Evolutionary conservation across 2,888 invertebrate genomes (phyloP).

Genomic region (Ctena decussata): DNA sequence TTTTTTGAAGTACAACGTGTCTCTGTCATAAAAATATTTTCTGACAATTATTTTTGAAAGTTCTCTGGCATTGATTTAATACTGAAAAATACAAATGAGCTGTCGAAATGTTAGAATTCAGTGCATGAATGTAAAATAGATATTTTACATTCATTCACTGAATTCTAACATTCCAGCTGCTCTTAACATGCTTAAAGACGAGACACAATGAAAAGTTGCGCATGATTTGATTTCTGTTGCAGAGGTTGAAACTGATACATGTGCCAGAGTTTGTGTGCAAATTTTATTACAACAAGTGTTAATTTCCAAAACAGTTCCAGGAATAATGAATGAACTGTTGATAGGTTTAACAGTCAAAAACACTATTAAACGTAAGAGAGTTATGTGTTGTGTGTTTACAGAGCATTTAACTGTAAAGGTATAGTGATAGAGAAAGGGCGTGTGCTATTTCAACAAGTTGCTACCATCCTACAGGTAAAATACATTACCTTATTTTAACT

Average conservation of each 20-base stretch:
- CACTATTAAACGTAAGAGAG: background rate
- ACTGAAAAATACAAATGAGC: no score
- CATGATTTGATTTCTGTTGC: background rate
- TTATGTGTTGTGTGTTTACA: background rate
- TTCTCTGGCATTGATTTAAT: no score
- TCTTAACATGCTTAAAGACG: no score
- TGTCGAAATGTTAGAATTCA: no score
- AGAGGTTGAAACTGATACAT: background rate
- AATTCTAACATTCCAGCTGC: no score
- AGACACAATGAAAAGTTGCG: background rate
- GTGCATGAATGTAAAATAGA: background rate
- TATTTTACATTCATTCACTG: no score
- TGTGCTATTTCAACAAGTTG: background rate
- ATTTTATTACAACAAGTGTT: background rate
- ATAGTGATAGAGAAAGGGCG: conserved; percentile 1
- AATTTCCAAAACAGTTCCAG: background rate
- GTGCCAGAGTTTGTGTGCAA: background rate
- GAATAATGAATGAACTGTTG: background rate
- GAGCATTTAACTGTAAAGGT: conserved; percentile 2
- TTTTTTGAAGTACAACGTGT: no score
- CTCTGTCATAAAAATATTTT: no score
- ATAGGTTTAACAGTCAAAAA: background rate
- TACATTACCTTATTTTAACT: no score
- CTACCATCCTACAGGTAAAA: background rate
- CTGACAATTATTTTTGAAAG: no score